Conservation (phyloP, 2,797 vertebrate species). For the Leptoclinus maculatus region DNA sequence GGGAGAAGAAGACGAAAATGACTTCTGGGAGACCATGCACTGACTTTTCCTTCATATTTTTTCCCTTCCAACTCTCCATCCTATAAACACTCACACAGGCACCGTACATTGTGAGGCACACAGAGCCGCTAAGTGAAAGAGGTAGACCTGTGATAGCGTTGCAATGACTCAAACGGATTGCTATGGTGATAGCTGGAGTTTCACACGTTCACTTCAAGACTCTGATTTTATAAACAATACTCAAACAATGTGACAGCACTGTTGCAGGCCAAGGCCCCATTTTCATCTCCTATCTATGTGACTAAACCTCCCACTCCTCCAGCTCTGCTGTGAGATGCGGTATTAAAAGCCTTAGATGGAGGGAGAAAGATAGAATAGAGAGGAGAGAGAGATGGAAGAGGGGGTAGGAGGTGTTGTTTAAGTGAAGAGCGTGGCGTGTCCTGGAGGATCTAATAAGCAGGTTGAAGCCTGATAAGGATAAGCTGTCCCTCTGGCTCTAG, state of each 20-base stretch:
- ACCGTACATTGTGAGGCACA: not conserved
- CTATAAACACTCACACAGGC: constrained; percentile 7
- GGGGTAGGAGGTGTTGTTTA: constrained; percentile 76
- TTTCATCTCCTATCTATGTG: constrained; percentile 61
- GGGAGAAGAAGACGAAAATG: constrained; percentile 36
- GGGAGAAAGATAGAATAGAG: constrained; percentile 55
- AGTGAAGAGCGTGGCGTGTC: constrained; percentile 77
- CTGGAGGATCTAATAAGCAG: constrained; percentile 86
- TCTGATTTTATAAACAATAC: constrained; percentile 56
- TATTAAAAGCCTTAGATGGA: constrained; percentile 64
- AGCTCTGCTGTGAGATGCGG: constrained; percentile 53
- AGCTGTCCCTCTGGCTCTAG: constrained; percentile 84
- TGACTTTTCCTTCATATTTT: constrained; percentile 29
- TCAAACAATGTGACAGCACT: constrained; percentile 51
- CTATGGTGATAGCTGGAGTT: constrained; percentile 46
- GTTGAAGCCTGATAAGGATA: constrained; percentile 86
- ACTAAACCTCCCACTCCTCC: constrained; percentile 50
- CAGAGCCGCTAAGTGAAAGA: constrained; percentile 6
- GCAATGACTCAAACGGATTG: constrained; percentile 28
- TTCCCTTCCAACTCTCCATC: not conserved
- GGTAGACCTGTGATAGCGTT: constrained; percentile 8
- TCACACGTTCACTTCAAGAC: constrained; percentile 26
- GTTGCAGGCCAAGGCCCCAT: constrained; percentile 46
- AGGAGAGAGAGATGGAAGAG: constrained; percentile 51
- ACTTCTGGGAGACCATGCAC: constrained; percentile 25